Conservation (phyloP, 2,113 vertebrate genomes). For the Spizaetus ornatus region DNA sequence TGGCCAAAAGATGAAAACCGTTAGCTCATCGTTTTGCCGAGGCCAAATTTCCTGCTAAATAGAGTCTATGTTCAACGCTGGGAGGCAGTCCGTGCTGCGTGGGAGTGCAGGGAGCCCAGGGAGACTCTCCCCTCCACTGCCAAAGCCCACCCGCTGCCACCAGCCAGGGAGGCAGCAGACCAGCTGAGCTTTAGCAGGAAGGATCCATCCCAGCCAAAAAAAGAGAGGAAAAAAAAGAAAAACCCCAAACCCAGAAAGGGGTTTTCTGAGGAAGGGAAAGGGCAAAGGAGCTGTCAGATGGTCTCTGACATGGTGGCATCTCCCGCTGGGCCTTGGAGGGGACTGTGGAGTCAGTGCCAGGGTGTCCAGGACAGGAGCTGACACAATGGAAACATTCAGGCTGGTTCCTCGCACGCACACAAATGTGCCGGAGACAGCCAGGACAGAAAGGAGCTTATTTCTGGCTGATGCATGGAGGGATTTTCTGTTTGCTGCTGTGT, state of each 20-base stretch:
- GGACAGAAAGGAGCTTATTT: conserved; percentile 44
- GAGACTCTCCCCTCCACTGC: not conserved
- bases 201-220: not conserved
- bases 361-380: not conserved
- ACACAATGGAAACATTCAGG: conserved; percentile 42
- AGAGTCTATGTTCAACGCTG: not conserved
- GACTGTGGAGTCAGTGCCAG: not conserved
- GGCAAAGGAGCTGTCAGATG: not conserved
- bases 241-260: not conserved
- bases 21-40: not conserved
- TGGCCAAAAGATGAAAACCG: not conserved
- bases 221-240: not conserved
- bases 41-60: not conserved
- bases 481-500: conserved; percentile 43
- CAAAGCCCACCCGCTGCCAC: not conserved
- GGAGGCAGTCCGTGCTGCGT: not conserved
- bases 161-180: not conserved
- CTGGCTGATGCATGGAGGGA: not conserved
- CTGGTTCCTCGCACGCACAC: not conserved
- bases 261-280: not conserved
- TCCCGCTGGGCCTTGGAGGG: not conserved
- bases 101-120: not conserved
- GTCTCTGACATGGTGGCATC: not conserved
- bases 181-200: not conserved
- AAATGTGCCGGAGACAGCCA: not conserved